These are phyloP conservation scores for Carettochelys insculpta DNA, from an alignment of 2,113 vertebrate genomes.

Conservation along the genomic window DNA sequence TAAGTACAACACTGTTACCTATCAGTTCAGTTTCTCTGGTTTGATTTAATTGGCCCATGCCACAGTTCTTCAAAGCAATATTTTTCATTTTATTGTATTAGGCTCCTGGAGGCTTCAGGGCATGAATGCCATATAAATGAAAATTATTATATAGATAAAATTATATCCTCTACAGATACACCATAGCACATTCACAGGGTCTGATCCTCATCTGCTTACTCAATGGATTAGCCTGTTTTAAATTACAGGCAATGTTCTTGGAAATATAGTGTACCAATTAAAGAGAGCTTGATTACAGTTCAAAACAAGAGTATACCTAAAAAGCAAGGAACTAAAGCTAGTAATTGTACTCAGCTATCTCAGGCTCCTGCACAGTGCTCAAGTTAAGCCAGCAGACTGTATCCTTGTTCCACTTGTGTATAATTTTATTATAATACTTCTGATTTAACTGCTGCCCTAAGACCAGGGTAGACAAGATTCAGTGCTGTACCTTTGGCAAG, in stretches of 20 bases:
- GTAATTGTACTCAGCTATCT: background rate
- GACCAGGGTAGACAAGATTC: background rate
- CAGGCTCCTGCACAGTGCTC: background rate
- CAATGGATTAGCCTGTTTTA: background rate
- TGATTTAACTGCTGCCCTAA: background rate
- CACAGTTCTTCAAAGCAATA: background rate
- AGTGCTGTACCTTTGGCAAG: background rate
- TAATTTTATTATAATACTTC: background rate
- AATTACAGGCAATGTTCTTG: background rate
- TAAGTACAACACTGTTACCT: background rate
- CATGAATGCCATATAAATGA: background rate
- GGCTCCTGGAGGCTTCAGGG: background rate
- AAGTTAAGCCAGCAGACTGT: background rate
- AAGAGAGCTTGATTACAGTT: background rate
- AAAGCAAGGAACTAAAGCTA: accelerated
- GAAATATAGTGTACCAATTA: background rate
- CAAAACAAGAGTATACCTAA: background rate
- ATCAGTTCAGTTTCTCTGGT: background rate
- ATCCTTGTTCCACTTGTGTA: background rate
- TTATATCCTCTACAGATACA: background rate
- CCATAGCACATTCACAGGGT: background rate
- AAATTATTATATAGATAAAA: background rate
- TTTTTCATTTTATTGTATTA: background rate
- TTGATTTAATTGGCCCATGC: background rate
- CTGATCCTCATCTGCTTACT: background rate